Base-by-base conservation (phyloP, 2,888 invertebrate genomes). In the Alitta virens region DNA sequence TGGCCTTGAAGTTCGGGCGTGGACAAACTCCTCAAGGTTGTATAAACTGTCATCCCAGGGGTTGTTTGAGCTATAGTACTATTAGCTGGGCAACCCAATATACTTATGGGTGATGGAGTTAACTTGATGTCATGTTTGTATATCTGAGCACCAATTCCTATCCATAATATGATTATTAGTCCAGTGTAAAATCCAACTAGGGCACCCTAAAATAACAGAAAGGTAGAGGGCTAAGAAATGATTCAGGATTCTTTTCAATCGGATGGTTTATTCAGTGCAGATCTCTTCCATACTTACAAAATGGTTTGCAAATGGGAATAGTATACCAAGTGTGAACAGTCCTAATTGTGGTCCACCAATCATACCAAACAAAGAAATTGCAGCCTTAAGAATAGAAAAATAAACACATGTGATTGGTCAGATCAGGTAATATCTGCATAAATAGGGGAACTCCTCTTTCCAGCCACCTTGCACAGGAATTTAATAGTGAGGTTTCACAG, bases 121-220 rank as follows among this genome's bases (percentile, higher is more conserved):
- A 51, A 52, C 2, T 43, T 42, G 5, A 38, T 27, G 1, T 52
- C 25, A 23, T 72, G 74, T 57, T 73, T 73, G 58, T 74, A 69
- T 14, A 91, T 53, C 89, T 84, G 89, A 3, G 88, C 87, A 0
- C 92, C 92, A 78, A 94, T 91, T 57, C 91, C 92, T 69, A 93
- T 88, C 91, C 91, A 92, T 50, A 92, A 84, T 1, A 89, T 88
- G 58, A 91, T 75, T 0, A 84, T 82, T 64, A 94, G 84, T 0
- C 91, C 89, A 3, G 83, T 73, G 0, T 88, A 54, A 1, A 91
- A 80, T 0, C 89, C 92, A 14, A 84, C 73, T 12, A 90, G 83
- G 0, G 88, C 89, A 27, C 93, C 93, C 88, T 89, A 81, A 33
- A 62, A 40, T 12, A 12, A n/a, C n/a, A n/a, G n/a, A n/a, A n/a